These are phyloP conservation scores for Cryptus armator DNA, from an alignment of 2,888 invertebrate species.

Conservation along the genomic window DNA sequence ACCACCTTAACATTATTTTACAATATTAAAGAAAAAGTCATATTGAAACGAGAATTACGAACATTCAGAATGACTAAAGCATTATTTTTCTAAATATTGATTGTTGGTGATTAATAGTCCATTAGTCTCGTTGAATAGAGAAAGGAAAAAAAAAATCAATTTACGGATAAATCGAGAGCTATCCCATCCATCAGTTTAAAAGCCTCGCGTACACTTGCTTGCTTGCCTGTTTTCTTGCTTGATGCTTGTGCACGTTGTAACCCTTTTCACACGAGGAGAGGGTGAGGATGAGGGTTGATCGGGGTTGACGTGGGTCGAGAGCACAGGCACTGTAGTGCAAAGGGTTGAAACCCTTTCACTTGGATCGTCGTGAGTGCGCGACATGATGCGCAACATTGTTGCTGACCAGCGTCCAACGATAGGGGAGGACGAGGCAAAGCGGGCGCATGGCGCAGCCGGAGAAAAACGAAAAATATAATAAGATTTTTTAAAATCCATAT, in stretches of 20 bases:
- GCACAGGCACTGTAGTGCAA: conserved; percentile 35
- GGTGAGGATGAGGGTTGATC: conserved; percentile 40
- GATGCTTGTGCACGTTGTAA: conserved; percentile 49
- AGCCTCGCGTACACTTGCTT: conserved; percentile 35
- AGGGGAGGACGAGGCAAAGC: background rate
- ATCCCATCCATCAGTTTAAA: conserved; percentile 62
- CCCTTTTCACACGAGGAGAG: conserved; percentile 46
- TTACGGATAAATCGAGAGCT: conserved; percentile 29
- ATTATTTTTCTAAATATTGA: background rate
- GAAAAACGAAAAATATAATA: too few species aligned
- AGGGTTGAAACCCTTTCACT: conserved; percentile 60
- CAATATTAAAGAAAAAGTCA: background rate
- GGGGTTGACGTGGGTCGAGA: conserved; percentile 55
- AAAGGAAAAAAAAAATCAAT: conserved; percentile 28
- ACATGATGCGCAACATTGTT: conserved; percentile 40
- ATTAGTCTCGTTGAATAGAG: background rate
- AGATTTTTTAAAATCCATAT: too few species aligned
- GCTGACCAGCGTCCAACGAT: conserved; percentile 53
- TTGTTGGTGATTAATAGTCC: conserved; percentile 27
- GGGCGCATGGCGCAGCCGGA: too few species aligned
- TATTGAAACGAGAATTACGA: background rate
- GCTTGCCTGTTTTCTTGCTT: conserved; percentile 25
- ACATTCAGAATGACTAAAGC: conserved; percentile 1
- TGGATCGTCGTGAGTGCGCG: background rate
- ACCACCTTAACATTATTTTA: too few species aligned